phyloP scores from a whole-genome alignment of 2,113 vertebrate genomes.

The Psittacula cyanocephala region DNA sequence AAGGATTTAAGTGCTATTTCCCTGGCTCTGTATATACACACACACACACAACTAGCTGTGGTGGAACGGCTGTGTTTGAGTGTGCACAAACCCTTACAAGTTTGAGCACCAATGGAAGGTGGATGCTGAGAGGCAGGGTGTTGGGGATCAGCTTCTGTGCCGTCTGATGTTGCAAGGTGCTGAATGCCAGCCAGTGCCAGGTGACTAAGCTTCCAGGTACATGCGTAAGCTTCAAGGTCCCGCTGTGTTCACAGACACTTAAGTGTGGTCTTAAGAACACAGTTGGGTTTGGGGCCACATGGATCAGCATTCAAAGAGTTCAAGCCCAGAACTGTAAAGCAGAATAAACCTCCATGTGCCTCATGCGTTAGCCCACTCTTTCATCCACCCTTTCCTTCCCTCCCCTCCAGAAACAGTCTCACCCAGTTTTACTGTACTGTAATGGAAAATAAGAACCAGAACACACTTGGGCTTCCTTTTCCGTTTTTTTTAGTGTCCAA shows the following conservation, averaged over 20 bases:
- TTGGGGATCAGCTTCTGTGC: background rate
- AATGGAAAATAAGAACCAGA: slow-evolving; percentile 33
- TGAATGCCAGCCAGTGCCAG: background rate
- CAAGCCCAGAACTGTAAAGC: background rate
- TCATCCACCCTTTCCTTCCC: slow-evolving; percentile 35
- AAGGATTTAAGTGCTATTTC: accelerated
- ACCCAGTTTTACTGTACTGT: slow-evolving; percentile 8
- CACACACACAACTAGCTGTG: accelerated
- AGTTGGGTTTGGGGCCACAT: background rate
- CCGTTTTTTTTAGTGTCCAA: background rate
- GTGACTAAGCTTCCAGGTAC: too few species aligned
- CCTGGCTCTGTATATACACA: background rate
- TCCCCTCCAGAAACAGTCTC: slow-evolving; percentile 26
- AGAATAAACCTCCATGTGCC: background rate
- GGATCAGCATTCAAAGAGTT: background rate
- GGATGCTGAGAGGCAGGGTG: background rate
- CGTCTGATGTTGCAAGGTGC: background rate
- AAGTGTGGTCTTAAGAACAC: background rate
- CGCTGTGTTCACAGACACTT: background rate
- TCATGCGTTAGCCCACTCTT: background rate
- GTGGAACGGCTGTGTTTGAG: background rate
- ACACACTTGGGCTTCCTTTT: background rate
- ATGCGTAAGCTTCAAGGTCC: background rate
- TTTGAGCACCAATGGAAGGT: background rate
- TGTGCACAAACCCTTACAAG: background rate